Evolutionary conservation across 2,797 vertebrate species (phyloP).

Genomic region (Sebastes melanostomus): DNA sequence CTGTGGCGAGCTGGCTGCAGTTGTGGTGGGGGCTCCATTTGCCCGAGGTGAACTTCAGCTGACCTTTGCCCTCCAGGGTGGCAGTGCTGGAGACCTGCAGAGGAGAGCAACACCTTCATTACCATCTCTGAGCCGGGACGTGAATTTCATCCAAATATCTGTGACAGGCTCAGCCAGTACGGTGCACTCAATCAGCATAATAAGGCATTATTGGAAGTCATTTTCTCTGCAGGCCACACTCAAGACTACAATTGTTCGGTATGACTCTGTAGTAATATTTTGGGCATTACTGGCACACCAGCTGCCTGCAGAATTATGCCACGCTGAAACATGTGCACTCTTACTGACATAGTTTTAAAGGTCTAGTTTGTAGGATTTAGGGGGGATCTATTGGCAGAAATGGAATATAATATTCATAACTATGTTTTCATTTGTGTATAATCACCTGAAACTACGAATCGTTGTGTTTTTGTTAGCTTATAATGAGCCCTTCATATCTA

Average conservation of each 20-base stretch:
- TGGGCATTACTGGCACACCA: constrained; percentile 4
- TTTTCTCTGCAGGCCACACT: constrained; percentile 39
- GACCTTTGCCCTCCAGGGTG: constrained; percentile 94
- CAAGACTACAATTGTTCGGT: constrained; percentile 7
- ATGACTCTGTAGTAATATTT: constrained; percentile 29
- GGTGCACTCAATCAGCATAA: constrained; percentile 42
- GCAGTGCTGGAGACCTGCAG: constrained; percentile 88
- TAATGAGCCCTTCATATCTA: too few relatives aligned
- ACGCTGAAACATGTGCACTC: neutral
- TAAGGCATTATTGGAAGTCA: constrained; percentile 24
- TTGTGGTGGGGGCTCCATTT: constrained; percentile 98
- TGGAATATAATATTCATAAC: neutral
- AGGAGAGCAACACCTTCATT: constrained; percentile 12
- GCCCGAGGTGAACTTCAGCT: constrained; percentile 93
- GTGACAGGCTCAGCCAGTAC: constrained; percentile 3
- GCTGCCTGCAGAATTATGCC: constrained; percentile 6
- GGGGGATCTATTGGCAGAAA: neutral
- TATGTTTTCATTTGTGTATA: neutral
- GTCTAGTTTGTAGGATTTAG: neutral
- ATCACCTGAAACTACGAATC: too few relatives aligned
- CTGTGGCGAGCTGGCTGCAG: constrained; percentile 94
- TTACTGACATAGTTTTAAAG: neutral
- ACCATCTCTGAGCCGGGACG: constrained; percentile 6
- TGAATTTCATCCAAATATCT: constrained; percentile 31
- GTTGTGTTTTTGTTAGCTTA: neutral